These are phyloP conservation scores for Kryptolebias ocellatus DNA, from an alignment of 2,797 vertebrate genomes.

Conservation along the genomic window DNA sequence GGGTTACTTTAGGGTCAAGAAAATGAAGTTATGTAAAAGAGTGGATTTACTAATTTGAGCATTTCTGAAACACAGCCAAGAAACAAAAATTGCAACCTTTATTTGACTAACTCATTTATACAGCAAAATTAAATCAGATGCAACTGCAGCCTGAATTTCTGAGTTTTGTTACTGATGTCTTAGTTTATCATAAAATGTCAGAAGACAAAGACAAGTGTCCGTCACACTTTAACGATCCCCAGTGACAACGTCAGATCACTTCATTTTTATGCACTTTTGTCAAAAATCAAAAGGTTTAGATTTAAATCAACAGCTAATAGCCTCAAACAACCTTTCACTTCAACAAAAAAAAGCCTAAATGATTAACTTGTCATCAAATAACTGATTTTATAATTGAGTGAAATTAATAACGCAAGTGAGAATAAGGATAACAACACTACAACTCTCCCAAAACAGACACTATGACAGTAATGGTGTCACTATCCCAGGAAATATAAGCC, in stretches of 20 bases:
- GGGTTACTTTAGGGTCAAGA: not conserved
- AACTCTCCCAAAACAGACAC: conserved; percentile 10
- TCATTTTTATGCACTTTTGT: not conserved
- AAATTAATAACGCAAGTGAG: not conserved
- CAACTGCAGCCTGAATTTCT: too few relatives aligned
- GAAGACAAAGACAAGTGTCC: not conserved
- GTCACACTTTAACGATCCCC: not conserved
- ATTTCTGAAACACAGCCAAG: too few relatives aligned
- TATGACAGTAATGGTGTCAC: conserved; percentile 35
- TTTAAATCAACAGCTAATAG: too few relatives aligned
- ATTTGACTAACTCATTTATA: too few relatives aligned
- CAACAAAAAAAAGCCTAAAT: not conserved
- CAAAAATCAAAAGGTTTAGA: not conserved
- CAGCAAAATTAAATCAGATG: too few relatives aligned
- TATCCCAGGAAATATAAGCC: conserved; percentile 53
- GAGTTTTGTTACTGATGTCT: too few relatives aligned
- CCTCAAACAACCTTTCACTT: not conserved
- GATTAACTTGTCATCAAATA: not conserved
- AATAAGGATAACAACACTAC: not conserved
- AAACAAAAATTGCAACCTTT: too few relatives aligned
- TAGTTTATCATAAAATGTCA: not conserved
- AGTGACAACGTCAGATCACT: not conserved
- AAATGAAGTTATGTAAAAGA: too few relatives aligned
- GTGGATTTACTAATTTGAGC: too few relatives aligned
- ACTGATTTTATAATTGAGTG: not conserved